These are phyloP conservation scores for Opisthocomus hoazin DNA, from an alignment of 2,113 vertebrate genomes.

Conservation along the genomic window DNA sequence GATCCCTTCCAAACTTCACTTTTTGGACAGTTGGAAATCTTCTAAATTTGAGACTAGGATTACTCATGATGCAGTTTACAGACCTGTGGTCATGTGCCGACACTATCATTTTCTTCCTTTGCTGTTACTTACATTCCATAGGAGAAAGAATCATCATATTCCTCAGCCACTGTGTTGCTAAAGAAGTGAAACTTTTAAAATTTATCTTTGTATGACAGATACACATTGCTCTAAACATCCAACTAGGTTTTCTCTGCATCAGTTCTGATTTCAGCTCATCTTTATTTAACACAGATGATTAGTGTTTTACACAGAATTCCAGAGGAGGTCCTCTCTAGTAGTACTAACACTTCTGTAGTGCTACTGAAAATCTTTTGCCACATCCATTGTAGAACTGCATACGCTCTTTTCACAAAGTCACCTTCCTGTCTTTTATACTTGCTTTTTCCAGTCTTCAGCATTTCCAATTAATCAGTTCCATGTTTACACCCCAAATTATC, in stretches of 20 bases:
- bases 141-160: background rate
- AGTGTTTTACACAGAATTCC: background rate
- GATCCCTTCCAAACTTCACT: background rate
- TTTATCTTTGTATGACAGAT: background rate
- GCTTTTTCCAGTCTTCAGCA: background rate
- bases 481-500: background rate
- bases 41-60: background rate
- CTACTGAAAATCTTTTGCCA: background rate
- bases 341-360: background rate
- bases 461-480: background rate
- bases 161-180: background rate
- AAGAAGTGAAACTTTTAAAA: background rate
- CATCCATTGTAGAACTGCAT: background rate
- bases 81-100: background rate
- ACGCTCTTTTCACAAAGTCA: background rate
- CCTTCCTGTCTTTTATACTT: background rate
- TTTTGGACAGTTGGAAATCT: background rate
- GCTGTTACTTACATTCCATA: background rate
- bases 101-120: background rate
- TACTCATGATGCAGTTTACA: background rate
- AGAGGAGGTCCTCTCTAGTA: background rate
- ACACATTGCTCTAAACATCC: background rate
- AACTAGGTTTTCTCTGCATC: background rate
- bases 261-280: background rate
- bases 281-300: background rate